Evolutionary conservation across 1,140 invertebrate species (phyloP).

Genomic region (Gonioctena quinquepunctata): DNA sequence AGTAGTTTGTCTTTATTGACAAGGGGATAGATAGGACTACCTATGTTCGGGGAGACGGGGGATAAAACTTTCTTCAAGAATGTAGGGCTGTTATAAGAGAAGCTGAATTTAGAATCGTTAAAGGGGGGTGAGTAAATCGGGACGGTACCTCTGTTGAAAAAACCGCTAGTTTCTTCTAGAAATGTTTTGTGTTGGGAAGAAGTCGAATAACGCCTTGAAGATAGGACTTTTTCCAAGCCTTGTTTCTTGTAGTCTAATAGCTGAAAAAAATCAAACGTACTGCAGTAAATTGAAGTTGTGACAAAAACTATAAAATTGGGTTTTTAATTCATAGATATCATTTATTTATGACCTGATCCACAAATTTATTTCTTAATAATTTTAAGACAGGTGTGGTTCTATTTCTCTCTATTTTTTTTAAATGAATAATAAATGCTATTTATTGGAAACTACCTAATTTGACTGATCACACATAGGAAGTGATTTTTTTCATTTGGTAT

Average conservation of each 20-base stretch:
- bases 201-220: background rate
- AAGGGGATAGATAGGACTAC: slow-evolving; percentile 1
- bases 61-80: background rate
- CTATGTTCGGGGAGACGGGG: background rate
- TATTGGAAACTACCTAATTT: no score
- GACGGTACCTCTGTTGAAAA: slow-evolving; percentile 7
- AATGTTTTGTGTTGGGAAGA: background rate
- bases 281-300: no score
- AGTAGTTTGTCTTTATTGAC: background rate
- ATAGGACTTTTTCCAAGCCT: slow-evolving; percentile 17
- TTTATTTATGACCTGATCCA: no score
- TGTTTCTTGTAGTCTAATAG: slow-evolving; percentile 17
- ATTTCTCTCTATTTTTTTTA: no score
- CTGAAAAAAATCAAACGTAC: no score
- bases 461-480: no score
- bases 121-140: slow-evolving; percentile 13
- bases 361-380: no score
- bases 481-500: no score
- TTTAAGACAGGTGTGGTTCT: no score
- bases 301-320: no score
- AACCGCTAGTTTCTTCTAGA: background rate
- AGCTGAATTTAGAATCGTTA: background rate
- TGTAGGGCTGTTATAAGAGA: background rate
- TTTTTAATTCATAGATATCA: no score
- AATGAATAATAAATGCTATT: no score